Evolutionary conservation across 2,113 vertebrate species (phyloP).

Genomic region (Tauraco erythrolophus): DNA sequence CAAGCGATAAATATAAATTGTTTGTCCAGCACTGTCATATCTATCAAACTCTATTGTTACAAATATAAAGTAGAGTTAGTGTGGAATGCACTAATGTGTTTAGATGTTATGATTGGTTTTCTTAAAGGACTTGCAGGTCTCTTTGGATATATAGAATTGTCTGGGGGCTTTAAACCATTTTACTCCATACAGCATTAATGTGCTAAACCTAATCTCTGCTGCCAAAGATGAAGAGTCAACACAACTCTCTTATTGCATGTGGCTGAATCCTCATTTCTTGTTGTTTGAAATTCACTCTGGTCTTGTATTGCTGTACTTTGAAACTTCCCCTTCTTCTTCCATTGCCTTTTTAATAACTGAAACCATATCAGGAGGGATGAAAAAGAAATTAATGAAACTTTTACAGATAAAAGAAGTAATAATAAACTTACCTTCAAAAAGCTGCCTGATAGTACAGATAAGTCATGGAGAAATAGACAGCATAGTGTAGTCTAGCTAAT

Average conservation of each 20-base stretch:
- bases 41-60: slow-evolving; percentile 59
- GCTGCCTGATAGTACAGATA: slow-evolving; percentile 56
- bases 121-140: not conserved
- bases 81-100: slow-evolving; percentile 12
- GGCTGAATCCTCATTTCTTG: slow-evolving; percentile 23
- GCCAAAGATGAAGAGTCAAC: slow-evolving; percentile 9
- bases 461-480: slow-evolving; percentile 63
- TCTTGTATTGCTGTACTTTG: slow-evolving; percentile 22
- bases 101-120: slow-evolving; percentile 23
- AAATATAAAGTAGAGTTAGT: slow-evolving; percentile 18
- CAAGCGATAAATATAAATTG: slow-evolving; percentile 54
- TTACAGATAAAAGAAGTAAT: slow-evolving; percentile 57
- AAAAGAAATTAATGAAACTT: slow-evolving; percentile 59
- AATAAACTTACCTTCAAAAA: slow-evolving; percentile 66
- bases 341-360: slow-evolving; percentile 66
- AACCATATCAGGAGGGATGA: not conserved
- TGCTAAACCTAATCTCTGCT: slow-evolving; percentile 50
- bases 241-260: slow-evolving; percentile 27
- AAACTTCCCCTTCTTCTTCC: slow-evolving; percentile 33
- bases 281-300: slow-evolving; percentile 46
- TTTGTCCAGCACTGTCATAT: slow-evolving; percentile 14
- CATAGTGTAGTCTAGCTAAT: slow-evolving; percentile 62
- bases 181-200: slow-evolving; percentile 59
- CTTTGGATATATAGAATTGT: not conserved
- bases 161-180: slow-evolving; percentile 43